A percentile compares a stretch with the other conserved stretches of the same genome.
Conservation (phyloP, 1,140 invertebrate species). For the Apocrypta bakeri region DNA sequence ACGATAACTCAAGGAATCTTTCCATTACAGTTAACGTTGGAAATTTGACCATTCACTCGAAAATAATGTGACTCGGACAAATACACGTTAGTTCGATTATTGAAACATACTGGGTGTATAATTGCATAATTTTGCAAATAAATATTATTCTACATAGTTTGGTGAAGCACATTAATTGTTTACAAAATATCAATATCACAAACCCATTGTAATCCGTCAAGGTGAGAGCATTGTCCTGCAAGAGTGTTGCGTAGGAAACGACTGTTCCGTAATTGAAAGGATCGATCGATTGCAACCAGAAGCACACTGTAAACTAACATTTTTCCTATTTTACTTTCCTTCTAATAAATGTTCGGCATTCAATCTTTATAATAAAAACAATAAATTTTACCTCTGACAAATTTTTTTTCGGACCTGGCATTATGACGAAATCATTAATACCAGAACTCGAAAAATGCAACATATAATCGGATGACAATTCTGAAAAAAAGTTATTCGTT, state of each 20-base stretch:
- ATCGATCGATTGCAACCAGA: conserved; percentile 82
- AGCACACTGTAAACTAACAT: conserved; percentile 76
- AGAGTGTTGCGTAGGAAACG: conserved; percentile 79
- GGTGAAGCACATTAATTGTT: background rate
- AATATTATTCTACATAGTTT: background rate
- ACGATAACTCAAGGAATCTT: too few relatives aligned
- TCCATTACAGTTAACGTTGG: too few relatives aligned
- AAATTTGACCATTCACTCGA: too few relatives aligned
- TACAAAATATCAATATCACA: conserved; percentile 36
- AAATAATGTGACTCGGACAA: too few relatives aligned
- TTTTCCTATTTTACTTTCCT: conserved; percentile 14
- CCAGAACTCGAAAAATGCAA: conserved; percentile 75
- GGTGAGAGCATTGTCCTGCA: conserved; percentile 80
- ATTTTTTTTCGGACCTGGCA: conserved; percentile 69
- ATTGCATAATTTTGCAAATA: too few relatives aligned
- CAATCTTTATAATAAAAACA: background rate
- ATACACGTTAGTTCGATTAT: too few relatives aligned
- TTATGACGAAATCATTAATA: conserved; percentile 75
- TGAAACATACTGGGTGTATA: too few relatives aligned
- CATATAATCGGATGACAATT: conserved; percentile 73
- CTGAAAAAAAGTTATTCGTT: conserved; percentile 55
- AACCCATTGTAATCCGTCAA: conserved; percentile 84
- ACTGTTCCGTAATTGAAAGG: conserved; percentile 82
- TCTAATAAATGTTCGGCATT: background rate
- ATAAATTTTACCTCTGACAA: conserved; percentile 65